Evolutionary conservation across 2,888 invertebrate genomes (phyloP).

Genomic region (Andrena marginata): DNA sequence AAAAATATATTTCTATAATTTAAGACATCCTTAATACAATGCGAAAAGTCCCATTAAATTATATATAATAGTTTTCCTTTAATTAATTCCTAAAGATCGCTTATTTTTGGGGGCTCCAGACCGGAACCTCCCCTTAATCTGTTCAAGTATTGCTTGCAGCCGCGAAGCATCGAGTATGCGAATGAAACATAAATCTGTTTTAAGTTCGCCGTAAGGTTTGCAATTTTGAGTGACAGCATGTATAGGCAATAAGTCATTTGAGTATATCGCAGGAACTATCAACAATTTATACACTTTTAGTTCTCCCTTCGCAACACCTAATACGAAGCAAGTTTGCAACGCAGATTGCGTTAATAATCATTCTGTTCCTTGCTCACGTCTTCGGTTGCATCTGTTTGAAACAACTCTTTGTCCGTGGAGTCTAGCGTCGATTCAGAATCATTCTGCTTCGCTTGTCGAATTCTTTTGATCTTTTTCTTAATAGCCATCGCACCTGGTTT

Average conservation of each 20-base stretch:
- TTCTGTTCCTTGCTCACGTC: slow-evolving; percentile 1
- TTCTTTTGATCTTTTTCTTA: slow-evolving; percentile 76
- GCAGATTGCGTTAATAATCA: slow-evolving; percentile 2
- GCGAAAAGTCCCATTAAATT: too few species aligned
- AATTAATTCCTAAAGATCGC: too few species aligned
- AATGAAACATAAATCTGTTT: neutral
- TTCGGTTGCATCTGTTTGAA: neutral
- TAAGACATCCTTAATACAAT: too few species aligned
- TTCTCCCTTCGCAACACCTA: neutral
- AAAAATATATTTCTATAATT: too few species aligned
- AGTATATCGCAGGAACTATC: slow-evolving; percentile 10
- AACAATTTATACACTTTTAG: slow-evolving; percentile 1
- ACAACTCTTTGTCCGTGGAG: slow-evolving; percentile 14
- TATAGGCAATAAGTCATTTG: slow-evolving; percentile 4
- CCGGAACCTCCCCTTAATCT: neutral
- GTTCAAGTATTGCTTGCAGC: neutral
- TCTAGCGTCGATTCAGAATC: slow-evolving; percentile 8
- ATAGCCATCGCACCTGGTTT: slow-evolving; percentile 76
- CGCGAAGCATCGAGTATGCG: neutral
- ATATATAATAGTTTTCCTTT: too few species aligned
- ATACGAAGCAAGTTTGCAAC: neutral
- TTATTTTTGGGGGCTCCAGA: too few species aligned
- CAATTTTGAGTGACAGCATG: neutral
- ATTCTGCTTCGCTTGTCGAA: slow-evolving; percentile 69
- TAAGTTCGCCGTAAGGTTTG: neutral